Evolutionary conservation across 2,888 invertebrate genomes (phyloP), one percentile per base, ranked within the genome.

Genomic region (Melinaea menophilus): DNA sequence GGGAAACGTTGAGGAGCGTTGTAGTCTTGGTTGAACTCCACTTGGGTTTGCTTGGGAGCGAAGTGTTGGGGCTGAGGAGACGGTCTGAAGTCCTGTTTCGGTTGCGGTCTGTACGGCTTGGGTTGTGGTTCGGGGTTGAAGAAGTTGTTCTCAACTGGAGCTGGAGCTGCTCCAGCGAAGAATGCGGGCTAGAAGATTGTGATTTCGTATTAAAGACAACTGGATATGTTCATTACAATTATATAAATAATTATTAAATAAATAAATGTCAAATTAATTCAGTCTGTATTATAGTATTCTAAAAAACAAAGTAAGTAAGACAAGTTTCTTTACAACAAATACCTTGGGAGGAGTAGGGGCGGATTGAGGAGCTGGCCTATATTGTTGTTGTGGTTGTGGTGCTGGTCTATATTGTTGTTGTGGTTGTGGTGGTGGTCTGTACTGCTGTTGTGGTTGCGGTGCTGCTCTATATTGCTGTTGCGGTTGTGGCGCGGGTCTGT

Each of bases 111-210:
- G 79, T 77, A 81, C 41, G 81, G 79, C 58, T 72, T 76, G 57
- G 71, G 78, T 71, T 81, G 76, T 47, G 86, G 86, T 47, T 79
- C 84, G 0, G 89, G 85, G 71, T 74, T 82, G 80, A 82, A 87
- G 73, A 74, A 81, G 64, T 75, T 73, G 54, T 83, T 77, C 3
- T 80, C 78, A 0, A 66, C 66, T 0, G 87, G 82, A 0, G 79
- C 71, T 7, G 88, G 85, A 4, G 91, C 80, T 5, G 90, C 90
- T 34, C 91, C 91, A 22, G 90, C 59, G 77, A 91, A 89, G 81
- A 90, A 89, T 45, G 80, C 75, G 0, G 91, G 90, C 91, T 91
- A 80, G 2, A 75, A 76, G 5, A n/a, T 5, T 13, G 5, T 5
- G 2, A 4, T 35, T 12, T 35, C 34, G 11, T 37, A 47, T 51